Conservation (phyloP, 2,888 invertebrate genomes). For the Metalampra italica region DNA sequence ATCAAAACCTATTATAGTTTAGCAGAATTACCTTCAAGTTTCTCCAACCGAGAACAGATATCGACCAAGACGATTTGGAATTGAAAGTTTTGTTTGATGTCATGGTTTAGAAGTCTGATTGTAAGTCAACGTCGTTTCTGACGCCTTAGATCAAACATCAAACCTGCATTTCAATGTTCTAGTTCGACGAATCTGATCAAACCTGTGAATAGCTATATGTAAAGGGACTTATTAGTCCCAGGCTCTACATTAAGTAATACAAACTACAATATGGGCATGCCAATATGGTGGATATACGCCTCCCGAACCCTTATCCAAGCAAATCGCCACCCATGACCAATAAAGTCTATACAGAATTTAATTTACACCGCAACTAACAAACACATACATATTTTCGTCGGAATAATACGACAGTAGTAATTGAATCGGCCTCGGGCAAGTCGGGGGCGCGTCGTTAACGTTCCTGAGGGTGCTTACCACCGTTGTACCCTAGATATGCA, state of each 20-base stretch:
- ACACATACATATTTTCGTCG: slow-evolving; percentile 75
- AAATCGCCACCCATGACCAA: slow-evolving; percentile 48
- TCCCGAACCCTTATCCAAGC: background rate
- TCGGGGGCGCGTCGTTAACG: slow-evolving; percentile 73
- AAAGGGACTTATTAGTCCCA: too few relatives aligned
- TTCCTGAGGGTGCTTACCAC: slow-evolving; percentile 65
- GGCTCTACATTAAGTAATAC: background rate
- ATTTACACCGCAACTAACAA: slow-evolving; percentile 70
- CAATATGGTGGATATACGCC: background rate
- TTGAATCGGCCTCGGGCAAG: slow-evolving; percentile 77
- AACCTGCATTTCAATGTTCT: too few relatives aligned
- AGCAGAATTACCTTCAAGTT: slow-evolving; percentile 8
- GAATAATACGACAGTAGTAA: slow-evolving; percentile 77
- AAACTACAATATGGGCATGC: background rate
- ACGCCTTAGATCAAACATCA: too few relatives aligned
- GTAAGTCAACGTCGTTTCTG: too few relatives aligned
- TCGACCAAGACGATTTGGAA: background rate
- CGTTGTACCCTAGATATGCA: slow-evolving; percentile 49
- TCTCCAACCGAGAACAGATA: background rate
- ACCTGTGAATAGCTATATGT: too few relatives aligned
- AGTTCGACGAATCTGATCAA: too few relatives aligned
- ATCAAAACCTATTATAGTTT: slow-evolving; percentile 49
- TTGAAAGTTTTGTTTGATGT: too few relatives aligned
- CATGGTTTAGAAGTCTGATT: too few relatives aligned
- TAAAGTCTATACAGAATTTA: slow-evolving; percentile 70